Evolutionary conservation across 2,888 invertebrate genomes (phyloP), one percentile per base, ranked within the genome.

Genomic region (Drosophila hamatofila): DNA sequence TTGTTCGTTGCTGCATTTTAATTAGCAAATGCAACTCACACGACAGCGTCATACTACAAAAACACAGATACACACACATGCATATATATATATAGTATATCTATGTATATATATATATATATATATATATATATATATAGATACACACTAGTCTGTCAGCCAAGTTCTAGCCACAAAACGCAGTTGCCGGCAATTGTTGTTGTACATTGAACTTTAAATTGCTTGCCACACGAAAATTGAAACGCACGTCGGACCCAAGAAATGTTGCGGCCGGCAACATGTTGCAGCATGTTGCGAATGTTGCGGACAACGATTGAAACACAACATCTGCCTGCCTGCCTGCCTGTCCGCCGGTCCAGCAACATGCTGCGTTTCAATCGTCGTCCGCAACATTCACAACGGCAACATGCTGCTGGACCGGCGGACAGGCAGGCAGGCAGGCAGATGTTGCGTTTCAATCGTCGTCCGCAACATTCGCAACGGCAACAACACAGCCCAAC

Each of bases 161-260:
- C 33, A 49, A 33, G 37, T 42, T 67, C 63, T 69, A 62, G 72
- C 77, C 75, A 58, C 75, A 75, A 71, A 71, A 74, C 74, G 60
- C 64, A 71, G 57, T 51, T 57, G 52, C 52, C 23, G 33, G 67
- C 64, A 72, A 75, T 78, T 78, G 81, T 78, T 81, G 78, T 81
- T 79, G 78, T 79, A 81, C 78, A 79, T 79, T 79, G 78, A 79
- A 79, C 78, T 79, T 81, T 69, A 78, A 78, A 77, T 81, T 68
- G 74, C 71, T 62, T 69, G 80, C 65, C 75, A 75, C 76, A 75
- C 71, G 58, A 71, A 78, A 80, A 80, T 64, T 80, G 52, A 49
- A 58, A 72, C 64, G 71, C 71, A 72, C 72, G 63, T 72, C 42
- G 56, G 42, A 72, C 27, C 59, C 59, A 56, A 52, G 59, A 63